phyloP scores from a whole-genome alignment of 2,888 invertebrate species.

The Eledona agricola region DNA sequence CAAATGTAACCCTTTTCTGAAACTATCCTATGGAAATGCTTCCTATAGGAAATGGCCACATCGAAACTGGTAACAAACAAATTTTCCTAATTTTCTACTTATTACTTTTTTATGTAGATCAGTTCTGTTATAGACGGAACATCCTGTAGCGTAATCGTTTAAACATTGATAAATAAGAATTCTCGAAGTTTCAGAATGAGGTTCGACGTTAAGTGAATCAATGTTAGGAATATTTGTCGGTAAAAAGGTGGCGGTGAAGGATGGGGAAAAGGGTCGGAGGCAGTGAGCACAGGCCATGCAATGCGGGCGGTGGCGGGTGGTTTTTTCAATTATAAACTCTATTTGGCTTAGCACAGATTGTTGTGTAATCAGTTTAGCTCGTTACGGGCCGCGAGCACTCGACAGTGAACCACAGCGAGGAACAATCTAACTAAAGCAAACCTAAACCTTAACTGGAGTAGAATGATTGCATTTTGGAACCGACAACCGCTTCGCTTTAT shows the following conservation, averaged over 20 bases:
- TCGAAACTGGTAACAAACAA: no score
- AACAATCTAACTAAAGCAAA: conserved; percentile 64
- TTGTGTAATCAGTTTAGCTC: conserved; percentile 65
- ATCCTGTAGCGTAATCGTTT: no score
- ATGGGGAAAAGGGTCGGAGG: conserved; percentile 7
- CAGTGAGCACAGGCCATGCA: conserved; percentile 31
- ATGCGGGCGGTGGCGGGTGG: conserved; percentile 52
- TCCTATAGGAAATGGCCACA: no score
- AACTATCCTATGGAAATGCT: no score
- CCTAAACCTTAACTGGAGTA: conserved; percentile 65
- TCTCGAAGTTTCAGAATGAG: no score
- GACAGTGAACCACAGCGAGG: conserved; percentile 63
- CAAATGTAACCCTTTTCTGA: no score
- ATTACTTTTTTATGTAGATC: no score
- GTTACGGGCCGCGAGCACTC: conserved; percentile 63
- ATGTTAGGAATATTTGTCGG: no score
- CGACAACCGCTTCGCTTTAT: conserved; percentile 48
- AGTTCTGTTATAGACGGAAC: no score
- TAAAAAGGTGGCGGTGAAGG: conserved; percentile 4
- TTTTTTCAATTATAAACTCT: conserved; percentile 66
- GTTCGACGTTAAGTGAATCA: no score
- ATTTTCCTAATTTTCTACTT: no score
- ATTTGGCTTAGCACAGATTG: conserved; percentile 66
- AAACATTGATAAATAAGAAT: no score
- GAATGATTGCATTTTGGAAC: conserved; percentile 63